phyloP scores from a whole-genome alignment of 1,140 invertebrate species.

The Dinothrombium tinctorium region DNA sequence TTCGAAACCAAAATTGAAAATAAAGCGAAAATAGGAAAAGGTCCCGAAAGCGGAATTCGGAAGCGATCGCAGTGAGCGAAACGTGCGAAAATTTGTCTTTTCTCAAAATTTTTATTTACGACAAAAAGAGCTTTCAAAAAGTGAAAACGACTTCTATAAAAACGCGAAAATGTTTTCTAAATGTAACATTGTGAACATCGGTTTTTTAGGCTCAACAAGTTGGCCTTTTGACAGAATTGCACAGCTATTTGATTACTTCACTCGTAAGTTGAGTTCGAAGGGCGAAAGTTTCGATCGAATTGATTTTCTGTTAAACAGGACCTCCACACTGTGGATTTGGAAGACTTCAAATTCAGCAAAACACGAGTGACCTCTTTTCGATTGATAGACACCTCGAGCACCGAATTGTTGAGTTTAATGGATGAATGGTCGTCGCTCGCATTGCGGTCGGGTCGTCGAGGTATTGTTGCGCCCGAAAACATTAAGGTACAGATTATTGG shows the following conservation, averaged over 20 bases:
- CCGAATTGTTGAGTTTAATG: slow-evolving; percentile 6
- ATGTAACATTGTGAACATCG: too few relatives aligned
- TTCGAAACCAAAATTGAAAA: too few relatives aligned
- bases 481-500: neutral
- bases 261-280: slow-evolving; percentile 15
- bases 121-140: too few relatives aligned
- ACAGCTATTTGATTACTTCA: slow-evolving; percentile 44
- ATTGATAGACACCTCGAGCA: slow-evolving; percentile 32
- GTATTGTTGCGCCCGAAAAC: neutral
- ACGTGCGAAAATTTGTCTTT: neutral
- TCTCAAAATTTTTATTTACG: too few relatives aligned
- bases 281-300: too few relatives aligned
- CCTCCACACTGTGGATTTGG: slow-evolving; percentile 17
- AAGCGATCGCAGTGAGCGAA: too few relatives aligned
- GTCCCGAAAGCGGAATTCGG: too few relatives aligned
- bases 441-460: neutral
- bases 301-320: slow-evolving; percentile 13
- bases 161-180: too few relatives aligned
- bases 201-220: slow-evolving; percentile 47
- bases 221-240: slow-evolving; percentile 47
- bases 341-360: slow-evolving; percentile 16
- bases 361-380: slow-evolving; percentile 17
- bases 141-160: too few relatives aligned
- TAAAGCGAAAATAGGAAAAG: too few relatives aligned
- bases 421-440: slow-evolving; percentile 5